phyloP scores from a whole-genome alignment of 2,113 vertebrate species.

The Perca flavescens region DNA sequence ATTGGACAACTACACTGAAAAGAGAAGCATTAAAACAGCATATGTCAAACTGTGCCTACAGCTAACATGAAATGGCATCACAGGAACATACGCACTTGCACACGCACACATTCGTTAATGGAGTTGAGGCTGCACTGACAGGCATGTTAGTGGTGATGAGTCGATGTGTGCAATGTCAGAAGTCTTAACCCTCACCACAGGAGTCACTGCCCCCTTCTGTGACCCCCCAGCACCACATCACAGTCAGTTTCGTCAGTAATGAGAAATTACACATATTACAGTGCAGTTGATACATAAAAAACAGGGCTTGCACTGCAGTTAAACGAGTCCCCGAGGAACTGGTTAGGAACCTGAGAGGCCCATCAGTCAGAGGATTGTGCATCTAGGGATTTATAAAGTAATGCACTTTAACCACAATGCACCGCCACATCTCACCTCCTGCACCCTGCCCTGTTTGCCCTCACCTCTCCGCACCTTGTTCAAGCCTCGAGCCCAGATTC shows the following conservation, averaged over 20 bases:
- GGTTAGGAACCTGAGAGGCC: constrained; percentile 55
- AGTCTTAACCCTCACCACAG: constrained; percentile 55
- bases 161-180: constrained; percentile 57
- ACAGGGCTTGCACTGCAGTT: constrained; percentile 43
- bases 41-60: constrained; percentile 21
- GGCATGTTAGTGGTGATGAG: constrained; percentile 18
- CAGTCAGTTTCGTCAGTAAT: constrained; percentile 67
- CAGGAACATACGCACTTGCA: constrained; percentile 26
- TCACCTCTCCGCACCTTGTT: background rate
- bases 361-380: constrained; percentile 32
- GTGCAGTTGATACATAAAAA: constrained; percentile 70
- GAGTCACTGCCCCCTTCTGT: constrained; percentile 19
- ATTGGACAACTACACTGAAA: constrained; percentile 25
- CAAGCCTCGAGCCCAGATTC: constrained; percentile 13
- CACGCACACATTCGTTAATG: constrained; percentile 21
- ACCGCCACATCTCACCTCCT: constrained; percentile 28
- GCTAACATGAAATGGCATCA: constrained; percentile 22
- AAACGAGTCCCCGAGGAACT: constrained; percentile 76
- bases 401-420: constrained; percentile 28
- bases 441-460: constrained; percentile 7
- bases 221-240: constrained; percentile 42
- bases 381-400: constrained; percentile 29
- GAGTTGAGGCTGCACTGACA: constrained; percentile 11
- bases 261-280: constrained; percentile 60
- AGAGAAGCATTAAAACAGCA: constrained; percentile 19